phyloP scores from a whole-genome alignment of 2,797 vertebrate genomes.

The Myiotriccus ornatus region DNA sequence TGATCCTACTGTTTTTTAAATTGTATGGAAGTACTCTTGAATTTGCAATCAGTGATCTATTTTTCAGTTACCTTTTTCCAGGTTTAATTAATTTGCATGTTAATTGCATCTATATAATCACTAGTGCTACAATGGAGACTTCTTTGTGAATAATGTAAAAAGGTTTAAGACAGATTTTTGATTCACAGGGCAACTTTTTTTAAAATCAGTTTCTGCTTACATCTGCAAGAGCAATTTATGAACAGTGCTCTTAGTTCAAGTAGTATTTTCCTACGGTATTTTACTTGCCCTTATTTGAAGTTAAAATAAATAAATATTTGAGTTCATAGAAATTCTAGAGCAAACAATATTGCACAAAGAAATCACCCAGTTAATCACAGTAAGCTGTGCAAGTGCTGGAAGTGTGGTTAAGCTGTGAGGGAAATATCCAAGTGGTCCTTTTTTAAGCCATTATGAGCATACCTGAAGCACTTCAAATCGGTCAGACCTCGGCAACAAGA shows the following conservation, averaged over 20 bases:
- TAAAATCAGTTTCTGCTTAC: not conserved
- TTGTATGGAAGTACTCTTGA: not conserved
- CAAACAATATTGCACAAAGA: constrained; percentile 9
- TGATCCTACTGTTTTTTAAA: not conserved
- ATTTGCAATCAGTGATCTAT: not conserved
- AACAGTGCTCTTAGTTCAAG: not conserved
- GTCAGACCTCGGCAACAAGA: not conserved
- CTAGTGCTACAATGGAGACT: not conserved
- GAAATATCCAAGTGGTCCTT: not conserved
- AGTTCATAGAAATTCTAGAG: not conserved
- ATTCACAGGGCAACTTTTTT: not conserved
- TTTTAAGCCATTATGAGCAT: not conserved
- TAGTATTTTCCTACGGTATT: constrained; percentile 24
- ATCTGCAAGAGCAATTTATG: constrained; percentile 4
- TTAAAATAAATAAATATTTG: constrained; percentile 51
- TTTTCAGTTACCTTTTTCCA: not conserved
- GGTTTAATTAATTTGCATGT: not conserved
- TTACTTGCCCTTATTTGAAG: constrained; percentile 23
- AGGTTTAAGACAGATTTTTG: not conserved
- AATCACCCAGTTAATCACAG: not conserved
- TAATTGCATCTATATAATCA: not conserved
- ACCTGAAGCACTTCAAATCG: not conserved
- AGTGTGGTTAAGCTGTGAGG: not conserved
- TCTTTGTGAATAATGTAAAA: not conserved
- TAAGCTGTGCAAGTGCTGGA: not conserved